phyloP scores from a whole-genome alignment of 2,797 vertebrate species.

The Labeo calbasu region DNA sequence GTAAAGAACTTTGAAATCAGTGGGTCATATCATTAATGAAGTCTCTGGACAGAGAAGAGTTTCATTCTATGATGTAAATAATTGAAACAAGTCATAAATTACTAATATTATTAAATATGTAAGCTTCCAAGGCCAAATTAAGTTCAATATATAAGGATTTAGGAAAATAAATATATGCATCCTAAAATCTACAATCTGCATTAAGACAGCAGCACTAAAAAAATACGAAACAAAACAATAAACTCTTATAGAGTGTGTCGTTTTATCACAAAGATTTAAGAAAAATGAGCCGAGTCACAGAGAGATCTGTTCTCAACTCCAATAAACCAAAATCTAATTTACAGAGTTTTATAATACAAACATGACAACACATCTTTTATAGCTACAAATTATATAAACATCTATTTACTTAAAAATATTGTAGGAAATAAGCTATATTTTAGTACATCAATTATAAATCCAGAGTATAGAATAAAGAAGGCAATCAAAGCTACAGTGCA shows the following conservation, averaged over 20 bases:
- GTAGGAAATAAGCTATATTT: constrained; percentile 58
- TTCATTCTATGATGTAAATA: constrained; percentile 22
- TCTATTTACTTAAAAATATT: constrained; percentile 58
- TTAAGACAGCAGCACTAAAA: constrained; percentile 44
- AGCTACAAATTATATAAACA: constrained; percentile 65
- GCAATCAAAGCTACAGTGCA: constrained; percentile 61
- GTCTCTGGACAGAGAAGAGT: constrained; percentile 23
- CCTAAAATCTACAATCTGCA: constrained; percentile 38
- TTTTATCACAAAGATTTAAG: constrained; percentile 41
- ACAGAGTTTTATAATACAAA: constrained; percentile 63
- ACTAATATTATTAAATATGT: constrained; percentile 43
- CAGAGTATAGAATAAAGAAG: constrained; percentile 55
- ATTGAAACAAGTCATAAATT: constrained; percentile 43
- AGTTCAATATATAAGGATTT: constrained; percentile 46
- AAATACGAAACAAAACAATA: not conserved
- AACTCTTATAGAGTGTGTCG: constrained; percentile 34
- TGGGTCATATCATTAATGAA: constrained; percentile 2
- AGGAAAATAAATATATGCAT: constrained; percentile 55
- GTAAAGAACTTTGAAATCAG: constrained; percentile 17
- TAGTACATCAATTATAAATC: constrained; percentile 57
- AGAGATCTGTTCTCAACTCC: constrained; percentile 27
- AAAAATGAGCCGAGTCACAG: constrained; percentile 35
- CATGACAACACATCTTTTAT: constrained; percentile 54
- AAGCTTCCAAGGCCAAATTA: constrained; percentile 48
- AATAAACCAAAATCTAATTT: constrained; percentile 54